Conservation (phyloP, 1,140 invertebrate genomes). For the Tyrophagus putrescentiae region DNA sequence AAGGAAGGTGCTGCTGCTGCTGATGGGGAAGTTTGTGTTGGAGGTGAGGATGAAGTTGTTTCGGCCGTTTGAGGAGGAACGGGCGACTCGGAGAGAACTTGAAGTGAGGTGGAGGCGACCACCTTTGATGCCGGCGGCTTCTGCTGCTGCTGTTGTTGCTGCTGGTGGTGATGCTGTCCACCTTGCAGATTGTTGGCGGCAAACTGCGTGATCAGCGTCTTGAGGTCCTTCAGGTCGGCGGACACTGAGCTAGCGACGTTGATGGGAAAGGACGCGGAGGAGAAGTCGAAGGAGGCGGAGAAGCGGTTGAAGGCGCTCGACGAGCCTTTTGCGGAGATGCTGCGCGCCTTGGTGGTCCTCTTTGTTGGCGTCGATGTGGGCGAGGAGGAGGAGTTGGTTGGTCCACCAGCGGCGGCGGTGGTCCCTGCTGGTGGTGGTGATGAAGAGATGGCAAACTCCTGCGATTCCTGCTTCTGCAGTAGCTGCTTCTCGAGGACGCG, state of each 20-base stretch:
- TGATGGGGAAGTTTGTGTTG: no score
- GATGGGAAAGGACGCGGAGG: constrained; percentile 21
- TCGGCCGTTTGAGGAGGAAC: neutral
- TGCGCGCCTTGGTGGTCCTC: neutral
- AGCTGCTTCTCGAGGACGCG: neutral
- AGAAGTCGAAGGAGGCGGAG: constrained; percentile 26
- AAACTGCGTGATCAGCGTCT: constrained; percentile 13
- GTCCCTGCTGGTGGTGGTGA: neutral
- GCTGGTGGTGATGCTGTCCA: no score
- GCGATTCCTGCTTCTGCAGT: neutral
- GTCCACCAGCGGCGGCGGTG: neutral
- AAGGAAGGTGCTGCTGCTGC: no score
- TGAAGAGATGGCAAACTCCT: constrained; percentile 17
- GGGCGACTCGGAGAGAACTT: neutral
- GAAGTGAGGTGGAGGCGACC: neutral
- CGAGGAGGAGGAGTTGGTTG: neutral
- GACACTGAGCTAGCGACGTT: neutral
- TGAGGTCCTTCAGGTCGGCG: constrained; percentile 5
- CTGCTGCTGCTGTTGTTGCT: neutral
- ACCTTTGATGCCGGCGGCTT: neutral
- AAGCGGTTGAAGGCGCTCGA: constrained; percentile 24
- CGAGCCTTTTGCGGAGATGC: neutral
- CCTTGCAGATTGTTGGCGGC: neutral
- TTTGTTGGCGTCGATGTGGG: constrained; percentile 22
- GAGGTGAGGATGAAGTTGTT: no score